These are phyloP conservation scores for Catostomus latipinnis DNA, from an alignment of 2,797 vertebrate genomes.

Conservation along the genomic window DNA sequence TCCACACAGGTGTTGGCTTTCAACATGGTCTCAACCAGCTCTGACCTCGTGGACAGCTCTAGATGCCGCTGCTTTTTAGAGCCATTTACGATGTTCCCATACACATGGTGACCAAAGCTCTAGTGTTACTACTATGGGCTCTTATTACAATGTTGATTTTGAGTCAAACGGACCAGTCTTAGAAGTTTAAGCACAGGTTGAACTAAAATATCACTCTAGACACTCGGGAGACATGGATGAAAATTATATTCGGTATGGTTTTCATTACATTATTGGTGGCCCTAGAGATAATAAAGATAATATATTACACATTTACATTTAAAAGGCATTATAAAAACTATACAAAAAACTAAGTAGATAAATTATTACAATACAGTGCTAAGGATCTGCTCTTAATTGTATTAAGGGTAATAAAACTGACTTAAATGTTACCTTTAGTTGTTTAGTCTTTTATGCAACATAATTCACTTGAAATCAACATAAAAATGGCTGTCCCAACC, in stretches of 20 bases:
- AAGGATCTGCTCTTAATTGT: no score
- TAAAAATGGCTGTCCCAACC: no score
- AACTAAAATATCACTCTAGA: neutral
- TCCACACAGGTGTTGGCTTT: slow-evolving; percentile 22
- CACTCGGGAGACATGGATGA: neutral
- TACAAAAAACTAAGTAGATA: neutral
- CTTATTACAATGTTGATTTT: slow-evolving; percentile 41
- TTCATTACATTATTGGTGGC: neutral
- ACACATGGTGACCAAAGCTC: slow-evolving; percentile 30
- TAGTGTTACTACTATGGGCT: slow-evolving; percentile 28
- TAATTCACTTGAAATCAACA: no score
- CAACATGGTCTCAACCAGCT: slow-evolving; percentile 1
- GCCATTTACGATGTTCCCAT: slow-evolving; percentile 63
- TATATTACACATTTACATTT: neutral
- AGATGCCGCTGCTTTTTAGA: slow-evolving; percentile 71
- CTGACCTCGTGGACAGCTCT: slow-evolving; percentile 18
- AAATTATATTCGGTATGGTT: neutral
- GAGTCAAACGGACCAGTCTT: neutral
- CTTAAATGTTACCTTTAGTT: no score
- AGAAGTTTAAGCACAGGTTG: neutral
- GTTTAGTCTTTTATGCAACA: no score
- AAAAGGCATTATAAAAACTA: neutral
- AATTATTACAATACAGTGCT: neutral
- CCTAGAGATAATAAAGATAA: neutral
- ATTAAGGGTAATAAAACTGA: neutral